Conservation (phyloP, 2,888 invertebrate genomes). For the Coleophora flavipennella region DNA sequence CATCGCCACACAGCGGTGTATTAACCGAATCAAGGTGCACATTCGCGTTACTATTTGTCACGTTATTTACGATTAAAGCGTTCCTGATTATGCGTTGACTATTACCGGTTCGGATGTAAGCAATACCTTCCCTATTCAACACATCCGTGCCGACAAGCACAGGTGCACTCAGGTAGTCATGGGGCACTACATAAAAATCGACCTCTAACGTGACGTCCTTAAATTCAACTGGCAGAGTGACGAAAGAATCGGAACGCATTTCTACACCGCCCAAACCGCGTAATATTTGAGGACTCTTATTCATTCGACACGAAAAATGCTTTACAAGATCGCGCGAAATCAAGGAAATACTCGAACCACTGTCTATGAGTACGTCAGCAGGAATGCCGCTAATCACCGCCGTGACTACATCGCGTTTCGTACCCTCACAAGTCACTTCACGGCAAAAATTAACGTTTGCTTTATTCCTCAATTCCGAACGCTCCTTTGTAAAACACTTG, state of each 20-base stretch:
- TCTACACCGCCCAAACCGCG: constrained; percentile 12
- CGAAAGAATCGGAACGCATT: constrained; percentile 6
- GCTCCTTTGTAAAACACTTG: no score
- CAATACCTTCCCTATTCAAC: constrained; percentile 16
- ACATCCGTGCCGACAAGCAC: no score
- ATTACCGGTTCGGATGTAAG: constrained; percentile 13
- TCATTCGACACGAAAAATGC: constrained; percentile 10
- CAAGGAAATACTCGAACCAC: constrained; percentile 5
- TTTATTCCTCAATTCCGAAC: no score
- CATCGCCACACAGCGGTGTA: constrained; percentile 8
- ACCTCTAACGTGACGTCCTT: constrained; percentile 15
- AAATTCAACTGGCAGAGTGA: constrained; percentile 15
- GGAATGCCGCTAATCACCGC: constrained; percentile 1
- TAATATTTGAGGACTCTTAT: constrained; percentile 8
- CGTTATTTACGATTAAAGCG: no score
- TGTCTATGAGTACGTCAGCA: constrained; percentile 8
- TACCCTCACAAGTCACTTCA: not conserved
- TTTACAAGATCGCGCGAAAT: constrained; percentile 7
- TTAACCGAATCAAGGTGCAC: constrained; percentile 6
- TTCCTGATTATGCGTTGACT: constrained; percentile 9
- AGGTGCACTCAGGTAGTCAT: no score
- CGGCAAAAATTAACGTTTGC: no score
- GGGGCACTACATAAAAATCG: constrained; percentile 17
- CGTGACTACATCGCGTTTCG: not conserved
- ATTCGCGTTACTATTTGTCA: not conserved